Base-by-base conservation (phyloP, 2,797 vertebrate species). In the Phalloptychus januarius region DNA sequence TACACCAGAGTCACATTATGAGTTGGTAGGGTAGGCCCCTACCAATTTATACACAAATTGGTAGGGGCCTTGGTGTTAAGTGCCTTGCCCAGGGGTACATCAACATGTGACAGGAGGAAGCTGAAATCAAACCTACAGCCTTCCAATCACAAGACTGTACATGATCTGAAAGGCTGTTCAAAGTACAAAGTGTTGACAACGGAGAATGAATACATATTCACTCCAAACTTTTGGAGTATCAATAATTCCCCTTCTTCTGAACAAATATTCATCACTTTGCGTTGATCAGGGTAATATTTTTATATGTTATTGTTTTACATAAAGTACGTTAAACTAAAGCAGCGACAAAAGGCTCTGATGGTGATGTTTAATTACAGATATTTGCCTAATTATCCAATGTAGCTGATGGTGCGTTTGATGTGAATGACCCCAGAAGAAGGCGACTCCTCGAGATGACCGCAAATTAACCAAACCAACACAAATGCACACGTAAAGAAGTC, bases 371-470 rank as follows among this genome's bases (percentile, higher is more conserved):
- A 61, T 28, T 16, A 33, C 28, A 5, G 11, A 28, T 20, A 46
- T 23, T 54, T 40, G 42, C n/a, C n/a, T n/a, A n/a, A n/a, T n/a
- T n/a, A n/a, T n/a, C n/a, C n/a, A n/a, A n/a, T n/a, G n/a, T 40
- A 70, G 48, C 2, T 54, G 52, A 33, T 38, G 13, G 2, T 25
- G 36, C 28, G 38, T 38, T 48, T 4, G 18, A 23, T 52, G 50
- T 58, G 74, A 42, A 58, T 2, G 7, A 45, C 81, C 20, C 50
- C 50, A 52, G 50, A 23, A 79, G 70, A 79, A 25, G 23, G 46
- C 74, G 80, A 77, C 74, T 40, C 67, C 72, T 83, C 86, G 86
- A 77, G 56, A 50, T 28, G 45, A 75, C 69, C 71, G 52, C 71
- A 80, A 72, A 77, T 78, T 72, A 58, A 25, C 80, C 76, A 52